Percentiles rank a stretch among this genome's conserved stretches.
phyloP scores from a whole-genome alignment of 2,113 vertebrate genomes.

The Daphoenositta chrysoptera region DNA sequence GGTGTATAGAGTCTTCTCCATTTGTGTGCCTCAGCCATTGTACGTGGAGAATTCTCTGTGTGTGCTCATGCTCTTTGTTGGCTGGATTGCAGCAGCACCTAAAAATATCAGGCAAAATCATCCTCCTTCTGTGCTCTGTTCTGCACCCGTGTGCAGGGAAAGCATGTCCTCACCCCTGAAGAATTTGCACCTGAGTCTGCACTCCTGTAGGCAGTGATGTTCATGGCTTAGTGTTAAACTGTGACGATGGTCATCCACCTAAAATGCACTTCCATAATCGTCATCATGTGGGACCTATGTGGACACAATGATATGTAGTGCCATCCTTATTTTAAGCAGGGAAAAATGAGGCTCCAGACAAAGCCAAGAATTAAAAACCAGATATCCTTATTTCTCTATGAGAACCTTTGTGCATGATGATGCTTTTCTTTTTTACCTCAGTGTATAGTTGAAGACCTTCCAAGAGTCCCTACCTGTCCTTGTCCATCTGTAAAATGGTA shows the following conservation, averaged over 20 bases:
- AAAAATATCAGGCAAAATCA: background rate
- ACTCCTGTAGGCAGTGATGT: background rate
- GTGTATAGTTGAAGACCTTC: background rate
- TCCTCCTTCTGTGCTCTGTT: background rate
- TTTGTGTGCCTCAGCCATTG: background rate
- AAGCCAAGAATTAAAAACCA: background rate
- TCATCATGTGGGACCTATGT: background rate
- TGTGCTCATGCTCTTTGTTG: background rate
- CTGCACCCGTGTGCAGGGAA: background rate
- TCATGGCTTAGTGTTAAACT: background rate
- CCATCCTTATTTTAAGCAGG: background rate
- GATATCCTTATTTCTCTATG: background rate
- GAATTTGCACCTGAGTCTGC: background rate
- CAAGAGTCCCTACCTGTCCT: background rate
- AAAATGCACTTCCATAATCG: no score
- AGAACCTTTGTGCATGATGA: background rate
- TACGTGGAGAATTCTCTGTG: fast-evolving
- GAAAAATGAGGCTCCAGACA: background rate
- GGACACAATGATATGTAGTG: background rate
- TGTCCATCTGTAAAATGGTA: background rate
- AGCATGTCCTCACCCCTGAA: background rate
- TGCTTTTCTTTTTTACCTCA: background rate
- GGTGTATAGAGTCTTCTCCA: background rate
- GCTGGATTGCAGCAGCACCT: background rate
- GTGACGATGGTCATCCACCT: no score